These are phyloP conservation scores for Hydroisotoma schaefferi DNA, from an alignment of 2,888 invertebrate species.

Conservation along the genomic window DNA sequence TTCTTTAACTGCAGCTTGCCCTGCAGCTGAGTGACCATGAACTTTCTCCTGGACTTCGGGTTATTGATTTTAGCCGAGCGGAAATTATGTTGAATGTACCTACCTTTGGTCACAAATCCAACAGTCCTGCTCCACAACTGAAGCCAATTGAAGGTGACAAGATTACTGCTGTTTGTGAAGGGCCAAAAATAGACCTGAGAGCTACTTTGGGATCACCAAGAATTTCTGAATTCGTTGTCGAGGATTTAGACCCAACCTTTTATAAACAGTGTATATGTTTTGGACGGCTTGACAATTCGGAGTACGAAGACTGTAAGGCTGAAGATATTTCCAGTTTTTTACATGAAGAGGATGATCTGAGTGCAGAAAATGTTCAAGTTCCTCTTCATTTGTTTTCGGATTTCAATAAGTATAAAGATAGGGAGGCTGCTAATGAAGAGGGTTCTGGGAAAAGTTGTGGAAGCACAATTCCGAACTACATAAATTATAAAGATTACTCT, in stretches of 20 bases:
- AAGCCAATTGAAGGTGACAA: slow-evolving; percentile 22
- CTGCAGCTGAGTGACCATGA: slow-evolving; percentile 37
- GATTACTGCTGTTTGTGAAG: slow-evolving; percentile 29
- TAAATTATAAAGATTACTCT: too few relatives aligned
- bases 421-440: too few relatives aligned
- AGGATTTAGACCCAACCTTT: slow-evolving; percentile 15
- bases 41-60: slow-evolving; percentile 28
- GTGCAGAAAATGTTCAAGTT: too few relatives aligned
- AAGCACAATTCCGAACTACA: too few relatives aligned
- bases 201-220: slow-evolving; percentile 17
- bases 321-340: too few relatives aligned
- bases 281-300: too few relatives aligned
- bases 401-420: too few relatives aligned
- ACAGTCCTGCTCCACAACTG: slow-evolving; percentile 8
- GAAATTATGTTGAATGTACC: slow-evolving; percentile 27
- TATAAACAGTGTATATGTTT: slow-evolving; percentile 22
- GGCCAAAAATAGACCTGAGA: slow-evolving; percentile 33
- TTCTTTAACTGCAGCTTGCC: slow-evolving; percentile 30
- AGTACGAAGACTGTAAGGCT: too few relatives aligned
- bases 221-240: slow-evolving; percentile 14
- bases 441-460: too few relatives aligned
- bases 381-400: too few relatives aligned
- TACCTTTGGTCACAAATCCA: slow-evolving; percentile 22
- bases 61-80: slow-evolving; percentile 35
- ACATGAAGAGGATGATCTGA: too few relatives aligned